Evolutionary conservation across 2,888 invertebrate species (phyloP).

Genomic region (Caenorhabditis sulstoni): DNA sequence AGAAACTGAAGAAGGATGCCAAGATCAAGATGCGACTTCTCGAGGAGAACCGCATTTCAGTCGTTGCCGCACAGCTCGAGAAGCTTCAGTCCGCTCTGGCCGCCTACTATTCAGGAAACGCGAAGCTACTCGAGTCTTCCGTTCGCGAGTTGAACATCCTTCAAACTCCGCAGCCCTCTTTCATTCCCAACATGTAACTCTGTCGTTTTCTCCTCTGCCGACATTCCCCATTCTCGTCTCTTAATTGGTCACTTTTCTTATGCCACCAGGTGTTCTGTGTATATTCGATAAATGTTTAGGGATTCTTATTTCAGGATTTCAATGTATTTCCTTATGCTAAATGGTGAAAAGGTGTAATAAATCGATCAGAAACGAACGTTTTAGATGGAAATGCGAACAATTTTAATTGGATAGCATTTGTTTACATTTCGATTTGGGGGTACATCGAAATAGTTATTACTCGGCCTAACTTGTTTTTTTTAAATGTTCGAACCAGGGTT

Average conservation of each 20-base stretch:
- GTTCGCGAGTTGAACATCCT: slow-evolving; percentile 60
- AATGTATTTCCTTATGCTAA: neutral
- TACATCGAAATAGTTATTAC: no score
- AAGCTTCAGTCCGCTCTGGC: slow-evolving; percentile 68
- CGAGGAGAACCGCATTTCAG: slow-evolving; percentile 94
- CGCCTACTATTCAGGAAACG: slow-evolving; percentile 72
- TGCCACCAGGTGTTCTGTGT: slow-evolving; percentile 32
- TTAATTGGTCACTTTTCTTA: slow-evolving; percentile 49
- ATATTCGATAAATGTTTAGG: slow-evolving; percentile 35
- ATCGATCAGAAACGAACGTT: no score
- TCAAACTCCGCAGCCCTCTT: slow-evolving; percentile 47
- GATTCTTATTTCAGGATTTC: slow-evolving; percentile 9
- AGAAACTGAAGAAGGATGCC: slow-evolving; percentile 93
- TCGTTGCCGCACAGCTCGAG: slow-evolving; percentile 66
- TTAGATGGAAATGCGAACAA: no score
- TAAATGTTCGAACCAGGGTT: no score
- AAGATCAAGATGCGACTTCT: slow-evolving; percentile 95
- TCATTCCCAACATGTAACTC: slow-evolving; percentile 46
- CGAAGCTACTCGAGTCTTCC: slow-evolving; percentile 62
- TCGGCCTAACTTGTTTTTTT: no score
- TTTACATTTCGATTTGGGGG: no score
- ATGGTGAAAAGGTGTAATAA: neutral
- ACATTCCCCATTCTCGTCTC: slow-evolving; percentile 25
- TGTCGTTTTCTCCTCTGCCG: neutral
- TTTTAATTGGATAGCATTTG: no score